Conservation (phyloP, 2,113 vertebrate species). For the Perca fluviatilis region DNA sequence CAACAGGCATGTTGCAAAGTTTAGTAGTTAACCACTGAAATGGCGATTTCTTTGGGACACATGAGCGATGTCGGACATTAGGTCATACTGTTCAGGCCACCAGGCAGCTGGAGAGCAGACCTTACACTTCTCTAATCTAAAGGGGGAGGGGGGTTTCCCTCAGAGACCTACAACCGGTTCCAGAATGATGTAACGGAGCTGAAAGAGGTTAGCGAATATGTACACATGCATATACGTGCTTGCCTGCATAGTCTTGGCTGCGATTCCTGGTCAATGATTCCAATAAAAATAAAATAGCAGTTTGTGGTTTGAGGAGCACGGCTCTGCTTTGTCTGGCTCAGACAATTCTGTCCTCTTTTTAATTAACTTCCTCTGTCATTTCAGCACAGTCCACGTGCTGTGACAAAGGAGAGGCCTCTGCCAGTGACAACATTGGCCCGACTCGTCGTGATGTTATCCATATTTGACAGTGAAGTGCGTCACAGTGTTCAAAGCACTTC, state of each 20-base stretch:
- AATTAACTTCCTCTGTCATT: slow-evolving; percentile 47
- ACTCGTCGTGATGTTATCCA: slow-evolving; percentile 24
- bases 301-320: slow-evolving; percentile 28
- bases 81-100: slow-evolving; percentile 44
- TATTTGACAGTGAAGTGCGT: slow-evolving; percentile 31
- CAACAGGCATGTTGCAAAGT: slow-evolving; percentile 4
- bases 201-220: slow-evolving; percentile 43
- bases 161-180: slow-evolving; percentile 30
- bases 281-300: slow-evolving; percentile 48
- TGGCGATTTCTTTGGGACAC: slow-evolving; percentile 50
- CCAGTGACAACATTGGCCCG: slow-evolving; percentile 15
- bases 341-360: slow-evolving; percentile 41
- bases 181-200: slow-evolving; percentile 66
- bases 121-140: slow-evolving; percentile 23
- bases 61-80: slow-evolving; percentile 65
- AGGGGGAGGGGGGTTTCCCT: slow-evolving; percentile 40
- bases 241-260: slow-evolving; percentile 18
- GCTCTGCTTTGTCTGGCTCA: slow-evolving; percentile 45
- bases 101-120: slow-evolving; percentile 53
- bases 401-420: slow-evolving; percentile 38
- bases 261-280: slow-evolving; percentile 24
- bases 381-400: slow-evolving; percentile 23
- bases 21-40: slow-evolving; percentile 24
- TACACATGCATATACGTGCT: slow-evolving; percentile 17
- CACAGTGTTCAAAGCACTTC: slow-evolving; percentile 40